A percentile compares a stretch with the other conserved stretches of the same genome.
Evolutionary conservation across 92 coral and sea anemone genomes (phyloP).

Genomic region (Epizoanthus scotinus): DNA sequence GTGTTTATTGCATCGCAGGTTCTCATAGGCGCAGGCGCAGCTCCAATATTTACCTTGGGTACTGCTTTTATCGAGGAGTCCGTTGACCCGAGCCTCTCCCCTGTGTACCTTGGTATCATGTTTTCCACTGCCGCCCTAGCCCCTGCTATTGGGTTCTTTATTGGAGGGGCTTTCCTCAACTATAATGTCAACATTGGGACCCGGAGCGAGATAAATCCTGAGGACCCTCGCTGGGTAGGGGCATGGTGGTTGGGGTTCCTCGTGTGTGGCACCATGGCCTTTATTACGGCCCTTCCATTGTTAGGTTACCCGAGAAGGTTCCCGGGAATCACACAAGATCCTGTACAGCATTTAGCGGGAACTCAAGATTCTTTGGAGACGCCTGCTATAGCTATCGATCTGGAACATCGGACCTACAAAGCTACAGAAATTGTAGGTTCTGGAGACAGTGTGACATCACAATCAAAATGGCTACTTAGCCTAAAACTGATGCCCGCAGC

Average conservation of each 20-base stretch:
- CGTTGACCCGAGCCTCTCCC: conserved; percentile 41
- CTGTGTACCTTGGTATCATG: conserved; percentile 45
- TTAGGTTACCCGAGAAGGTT: conserved; percentile 48
- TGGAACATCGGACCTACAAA: conserved; percentile 23
- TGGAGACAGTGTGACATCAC: conserved; percentile 9
- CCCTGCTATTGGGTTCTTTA: conserved; percentile 54
- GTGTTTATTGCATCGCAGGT: conserved; percentile 52
- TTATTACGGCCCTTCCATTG: conserved; percentile 42
- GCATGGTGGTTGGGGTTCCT: conserved; percentile 65
- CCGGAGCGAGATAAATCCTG: conserved; percentile 10
- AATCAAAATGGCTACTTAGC: conserved; percentile 7
- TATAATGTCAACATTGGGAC: conserved; percentile 31
- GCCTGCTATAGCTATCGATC: conserved; percentile 10
- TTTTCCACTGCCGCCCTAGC: conserved; percentile 54
- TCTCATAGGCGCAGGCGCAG: conserved; percentile 58
- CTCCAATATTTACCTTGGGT: conserved; percentile 56
- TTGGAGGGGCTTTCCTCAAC: conserved; percentile 47
- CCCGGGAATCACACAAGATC: neutral
- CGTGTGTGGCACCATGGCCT: conserved; percentile 41
- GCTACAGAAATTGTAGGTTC: neutral
- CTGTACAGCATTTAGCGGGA: conserved; percentile 2
- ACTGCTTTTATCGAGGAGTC: conserved; percentile 52
- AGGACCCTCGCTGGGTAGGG: conserved; percentile 61
- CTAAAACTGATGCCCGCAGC: conserved; percentile 19
- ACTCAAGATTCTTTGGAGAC: neutral